phyloP scores from a whole-genome alignment of 2,797 vertebrate genomes.

The Macrochelys suwanniensis region DNA sequence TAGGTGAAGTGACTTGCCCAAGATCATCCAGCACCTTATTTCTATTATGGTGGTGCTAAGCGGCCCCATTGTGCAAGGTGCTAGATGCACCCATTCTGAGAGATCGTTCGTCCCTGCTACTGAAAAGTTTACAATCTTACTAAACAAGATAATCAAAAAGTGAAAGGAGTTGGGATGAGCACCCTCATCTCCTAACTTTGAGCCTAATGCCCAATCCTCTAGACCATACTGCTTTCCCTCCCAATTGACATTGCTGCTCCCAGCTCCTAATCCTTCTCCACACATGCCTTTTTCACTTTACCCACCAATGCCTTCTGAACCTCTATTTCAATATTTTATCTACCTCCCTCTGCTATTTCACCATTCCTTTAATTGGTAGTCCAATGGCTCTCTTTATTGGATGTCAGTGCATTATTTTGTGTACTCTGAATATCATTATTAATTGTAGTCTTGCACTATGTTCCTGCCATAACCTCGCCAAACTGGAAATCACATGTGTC shows the following conservation, averaged over 20 bases:
- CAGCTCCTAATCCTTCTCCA: neutral
- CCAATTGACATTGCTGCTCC: neutral
- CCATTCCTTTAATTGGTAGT: neutral
- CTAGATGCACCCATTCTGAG: neutral
- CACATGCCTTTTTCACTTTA: neutral
- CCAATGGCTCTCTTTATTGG: neutral
- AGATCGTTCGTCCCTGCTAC: neutral
- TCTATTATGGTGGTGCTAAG: neutral
- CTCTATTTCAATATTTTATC: neutral
- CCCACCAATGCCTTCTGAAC: neutral
- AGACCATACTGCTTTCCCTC: neutral
- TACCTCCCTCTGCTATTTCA: neutral
- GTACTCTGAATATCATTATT: neutral
- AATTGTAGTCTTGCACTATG: neutral
- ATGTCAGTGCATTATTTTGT: neutral
- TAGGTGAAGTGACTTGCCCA: fast-evolving
- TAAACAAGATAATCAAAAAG: neutral
- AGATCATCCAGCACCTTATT: neutral
- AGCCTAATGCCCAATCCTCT: neutral
- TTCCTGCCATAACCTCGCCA: neutral
- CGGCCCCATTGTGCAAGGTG: neutral
- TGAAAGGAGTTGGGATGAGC: neutral
- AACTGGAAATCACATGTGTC: neutral
- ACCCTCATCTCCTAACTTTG: neutral
- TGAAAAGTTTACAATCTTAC: neutral